These are phyloP conservation scores for Falcunculus frontatus DNA, from an alignment of 2,113 vertebrate genomes.

Conservation along the genomic window DNA sequence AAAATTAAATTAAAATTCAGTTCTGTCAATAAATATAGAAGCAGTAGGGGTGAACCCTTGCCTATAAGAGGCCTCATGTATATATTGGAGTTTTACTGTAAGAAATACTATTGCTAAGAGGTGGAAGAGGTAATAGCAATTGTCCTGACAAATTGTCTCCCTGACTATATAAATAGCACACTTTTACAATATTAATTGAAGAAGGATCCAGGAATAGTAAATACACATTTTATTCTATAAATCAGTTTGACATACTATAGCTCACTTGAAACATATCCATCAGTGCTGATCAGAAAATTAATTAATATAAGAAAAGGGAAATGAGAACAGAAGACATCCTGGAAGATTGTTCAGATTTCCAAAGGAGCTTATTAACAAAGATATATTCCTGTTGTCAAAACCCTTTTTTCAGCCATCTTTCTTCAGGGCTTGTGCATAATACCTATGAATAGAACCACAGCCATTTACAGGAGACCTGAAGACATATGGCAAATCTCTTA, in stretches of 20 bases:
- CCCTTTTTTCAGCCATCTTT: not conserved
- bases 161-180: slow-evolving; percentile 41
- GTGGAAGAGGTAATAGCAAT: not conserved
- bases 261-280: slow-evolving; percentile 51
- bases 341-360: slow-evolving; percentile 16
- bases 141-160: slow-evolving; percentile 40
- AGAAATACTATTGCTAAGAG: not conserved
- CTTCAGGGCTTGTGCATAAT: not conserved
- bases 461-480: not conserved
- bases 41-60: not conserved
- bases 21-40: not conserved
- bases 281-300: slow-evolving; percentile 37
- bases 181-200: slow-evolving; percentile 56
- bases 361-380: slow-evolving; percentile 32
- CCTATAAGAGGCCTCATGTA: not conserved
- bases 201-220: slow-evolving; percentile 47
- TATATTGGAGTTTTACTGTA: not conserved
- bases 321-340: slow-evolving; percentile 3
- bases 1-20: not conserved
- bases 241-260: slow-evolving; percentile 40
- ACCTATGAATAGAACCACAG: not conserved
- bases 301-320: slow-evolving; percentile 29
- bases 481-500: not conserved
- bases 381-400: slow-evolving; percentile 28
- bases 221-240: slow-evolving; percentile 53